phyloP scores from a whole-genome alignment of 2,888 invertebrate genomes.

The Rhamnusium bicolor region DNA sequence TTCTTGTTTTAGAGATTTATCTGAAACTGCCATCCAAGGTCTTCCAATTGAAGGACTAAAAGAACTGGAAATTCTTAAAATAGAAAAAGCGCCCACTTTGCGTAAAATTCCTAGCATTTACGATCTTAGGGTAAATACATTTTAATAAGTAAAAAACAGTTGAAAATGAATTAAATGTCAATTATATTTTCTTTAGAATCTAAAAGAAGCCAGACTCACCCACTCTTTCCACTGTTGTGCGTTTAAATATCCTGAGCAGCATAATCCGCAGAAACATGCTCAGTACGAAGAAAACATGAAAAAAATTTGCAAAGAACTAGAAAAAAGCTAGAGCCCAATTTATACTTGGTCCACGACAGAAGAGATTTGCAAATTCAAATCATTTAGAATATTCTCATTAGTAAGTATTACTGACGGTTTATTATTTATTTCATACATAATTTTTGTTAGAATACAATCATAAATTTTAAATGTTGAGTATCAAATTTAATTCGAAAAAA shows the following conservation, averaged over 20 bases:
- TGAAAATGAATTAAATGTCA: background rate
- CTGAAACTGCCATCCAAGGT: constrained; percentile 82
- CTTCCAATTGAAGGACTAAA: constrained; percentile 83
- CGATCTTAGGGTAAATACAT: constrained; percentile 78
- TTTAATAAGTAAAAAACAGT: background rate
- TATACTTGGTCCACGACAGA: constrained; percentile 41
- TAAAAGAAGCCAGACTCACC: constrained; percentile 82
- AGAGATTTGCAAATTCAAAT: constrained; percentile 36
- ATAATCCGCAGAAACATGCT: constrained; percentile 81
- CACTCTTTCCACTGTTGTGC: constrained; percentile 95
- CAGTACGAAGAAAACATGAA: constrained; percentile 75
- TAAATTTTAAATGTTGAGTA: no score
- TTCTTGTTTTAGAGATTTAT: constrained; percentile 82
- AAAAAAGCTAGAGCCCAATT: constrained; percentile 36
- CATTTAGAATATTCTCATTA: constrained; percentile 33
- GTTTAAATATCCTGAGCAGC: constrained; percentile 86
- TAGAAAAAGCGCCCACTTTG: constrained; percentile 83
- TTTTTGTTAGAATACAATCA: no score
- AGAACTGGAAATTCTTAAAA: constrained; percentile 80
- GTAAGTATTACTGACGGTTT: constrained; percentile 43
- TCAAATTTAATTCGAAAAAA: no score
- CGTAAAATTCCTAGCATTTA: constrained; percentile 89
- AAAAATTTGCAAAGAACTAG: constrained; percentile 57
- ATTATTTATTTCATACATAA: no score
- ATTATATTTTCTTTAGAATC: constrained; percentile 71